phyloP scores from a whole-genome alignment of 2,113 vertebrate genomes.

The Dipodomys ordii region DNA sequence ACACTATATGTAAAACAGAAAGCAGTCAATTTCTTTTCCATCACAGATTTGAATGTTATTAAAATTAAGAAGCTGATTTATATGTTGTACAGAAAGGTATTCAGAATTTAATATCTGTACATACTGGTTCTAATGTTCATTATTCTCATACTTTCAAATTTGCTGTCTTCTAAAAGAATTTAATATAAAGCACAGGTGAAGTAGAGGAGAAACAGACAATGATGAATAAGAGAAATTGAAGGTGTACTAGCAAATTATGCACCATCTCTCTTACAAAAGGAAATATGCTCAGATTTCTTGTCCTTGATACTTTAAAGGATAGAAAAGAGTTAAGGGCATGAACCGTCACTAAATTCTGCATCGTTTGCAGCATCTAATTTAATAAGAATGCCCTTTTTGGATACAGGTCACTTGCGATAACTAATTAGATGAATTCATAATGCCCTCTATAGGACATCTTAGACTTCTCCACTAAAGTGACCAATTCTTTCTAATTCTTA shows the following conservation, averaged over 20 bases:
- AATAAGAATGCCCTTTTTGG: not conserved
- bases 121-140: not conserved
- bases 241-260: not conserved
- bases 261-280: not conserved
- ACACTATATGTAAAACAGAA: not conserved
- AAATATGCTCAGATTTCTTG: not conserved
- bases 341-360: not conserved
- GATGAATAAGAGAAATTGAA: not conserved
- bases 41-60: not conserved
- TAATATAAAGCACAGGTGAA: not conserved
- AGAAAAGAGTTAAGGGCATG: not conserved
- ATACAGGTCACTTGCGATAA: not conserved
- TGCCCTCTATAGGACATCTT: not conserved
- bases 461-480: rapidly evolving
- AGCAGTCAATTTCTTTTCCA: not conserved
- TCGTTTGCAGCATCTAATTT: not conserved
- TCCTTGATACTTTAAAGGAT: not conserved
- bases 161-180: not conserved
- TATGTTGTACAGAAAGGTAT: not conserved
- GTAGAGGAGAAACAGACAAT: not conserved
- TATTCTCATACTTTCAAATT: not conserved
- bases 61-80: not conserved
- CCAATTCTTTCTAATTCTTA: not conserved
- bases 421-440: not conserved
- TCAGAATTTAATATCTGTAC: not conserved